Percentiles rank a stretch among this genome's conserved stretches.
Conservation (phyloP, 30 jellyfish, hydroid and myxozoan species). For the Hydractinia symbiolongicarpus region DNA sequence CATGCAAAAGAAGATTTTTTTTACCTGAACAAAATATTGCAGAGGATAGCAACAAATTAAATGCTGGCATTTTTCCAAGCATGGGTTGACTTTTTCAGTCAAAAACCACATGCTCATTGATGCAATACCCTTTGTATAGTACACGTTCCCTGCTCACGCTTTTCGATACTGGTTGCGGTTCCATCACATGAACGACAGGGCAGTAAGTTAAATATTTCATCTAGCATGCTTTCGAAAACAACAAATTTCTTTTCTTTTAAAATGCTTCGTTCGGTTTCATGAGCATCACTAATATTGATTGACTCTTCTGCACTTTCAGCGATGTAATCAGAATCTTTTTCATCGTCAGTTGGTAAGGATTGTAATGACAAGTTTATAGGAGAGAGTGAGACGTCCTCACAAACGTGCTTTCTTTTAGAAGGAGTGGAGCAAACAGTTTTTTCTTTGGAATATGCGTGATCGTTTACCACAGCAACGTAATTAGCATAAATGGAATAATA, state of each 20-base stretch:
- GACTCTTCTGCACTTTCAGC: not conserved
- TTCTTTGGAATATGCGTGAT: not conserved
- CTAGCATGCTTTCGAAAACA: constrained; percentile 5
- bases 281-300: not conserved
- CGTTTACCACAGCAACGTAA: not conserved
- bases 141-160: constrained; percentile 8
- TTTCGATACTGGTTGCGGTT: not conserved
- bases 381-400: not conserved
- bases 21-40: not conserved
- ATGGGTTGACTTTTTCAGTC: constrained; percentile 8
- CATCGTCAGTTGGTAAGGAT: not conserved
- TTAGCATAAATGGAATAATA: not conserved
- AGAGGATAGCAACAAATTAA: not conserved
- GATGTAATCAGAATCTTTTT: not conserved
- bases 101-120: too few species aligned
- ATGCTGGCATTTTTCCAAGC: constrained; percentile 22
- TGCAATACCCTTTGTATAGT: too few species aligned
- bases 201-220: not conserved
- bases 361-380: not conserved
- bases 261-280: not conserved
- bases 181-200: not conserved
- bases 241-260: not conserved
- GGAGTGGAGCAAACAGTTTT: not conserved
- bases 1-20: too few species aligned
- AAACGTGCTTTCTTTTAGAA: constrained; percentile 4